Percentiles rank a stretch among this genome's conserved stretches.
Conservation (phyloP, 2,113 vertebrate species). For the Castor canadensis region DNA sequence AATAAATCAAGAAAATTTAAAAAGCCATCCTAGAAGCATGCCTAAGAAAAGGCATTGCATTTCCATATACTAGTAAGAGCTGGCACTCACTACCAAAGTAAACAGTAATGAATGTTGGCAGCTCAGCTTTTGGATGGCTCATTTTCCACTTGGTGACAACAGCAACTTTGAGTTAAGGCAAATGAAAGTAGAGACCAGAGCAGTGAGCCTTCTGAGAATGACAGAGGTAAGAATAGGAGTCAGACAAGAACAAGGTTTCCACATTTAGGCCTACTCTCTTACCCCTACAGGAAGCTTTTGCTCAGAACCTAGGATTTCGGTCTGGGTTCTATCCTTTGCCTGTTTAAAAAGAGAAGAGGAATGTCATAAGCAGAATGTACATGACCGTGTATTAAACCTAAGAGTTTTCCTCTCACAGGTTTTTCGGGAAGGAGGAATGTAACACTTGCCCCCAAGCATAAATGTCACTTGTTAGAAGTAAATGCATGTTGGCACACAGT, state of each 20-base stretch:
- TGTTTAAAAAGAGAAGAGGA: neutral
- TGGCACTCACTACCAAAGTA: neutral
- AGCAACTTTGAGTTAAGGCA: neutral
- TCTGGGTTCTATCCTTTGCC: neutral
- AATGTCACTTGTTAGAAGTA: slow-evolving; percentile 13
- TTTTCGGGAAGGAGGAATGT: neutral
- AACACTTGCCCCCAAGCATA: neutral
- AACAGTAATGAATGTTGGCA: neutral
- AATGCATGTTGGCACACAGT: neutral
- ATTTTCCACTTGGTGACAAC: neutral
- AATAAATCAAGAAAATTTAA: too few relatives aligned
- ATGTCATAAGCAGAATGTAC: neutral
- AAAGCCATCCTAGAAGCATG: neutral
- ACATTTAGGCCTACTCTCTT: neutral
- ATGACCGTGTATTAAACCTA: neutral
- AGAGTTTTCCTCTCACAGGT: neutral
- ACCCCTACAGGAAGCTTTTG: neutral
- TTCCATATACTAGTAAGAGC: neutral
- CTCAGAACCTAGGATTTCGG: neutral
- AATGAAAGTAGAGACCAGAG: neutral
- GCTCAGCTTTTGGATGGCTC: neutral
- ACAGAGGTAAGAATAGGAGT: neutral
- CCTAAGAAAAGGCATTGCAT: neutral
- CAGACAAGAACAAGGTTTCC: neutral
- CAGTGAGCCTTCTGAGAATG: neutral